Evolutionary conservation across 2,888 invertebrate species (phyloP).

Genomic region (Tetropium fuscum): DNA sequence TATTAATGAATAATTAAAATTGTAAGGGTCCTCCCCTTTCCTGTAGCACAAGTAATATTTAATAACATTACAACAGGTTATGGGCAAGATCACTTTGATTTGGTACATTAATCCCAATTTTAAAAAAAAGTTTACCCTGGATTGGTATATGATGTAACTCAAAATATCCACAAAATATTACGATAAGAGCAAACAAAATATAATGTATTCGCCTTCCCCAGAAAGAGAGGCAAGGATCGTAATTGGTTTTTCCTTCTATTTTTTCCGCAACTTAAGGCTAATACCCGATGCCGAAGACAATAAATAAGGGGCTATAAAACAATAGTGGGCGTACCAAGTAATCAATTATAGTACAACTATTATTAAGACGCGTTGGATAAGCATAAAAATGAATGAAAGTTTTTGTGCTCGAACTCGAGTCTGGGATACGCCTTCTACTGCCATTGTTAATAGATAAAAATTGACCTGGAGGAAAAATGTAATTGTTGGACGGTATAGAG

Average conservation of each 20-base stretch:
- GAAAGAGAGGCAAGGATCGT: not conserved
- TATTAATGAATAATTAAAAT: no score
- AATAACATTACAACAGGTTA: no score
- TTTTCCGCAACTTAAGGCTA: slow-evolving; percentile 4
- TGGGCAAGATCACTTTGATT: no score
- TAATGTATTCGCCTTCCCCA: no score
- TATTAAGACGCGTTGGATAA: slow-evolving; percentile 54
- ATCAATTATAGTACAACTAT: slow-evolving; percentile 65
- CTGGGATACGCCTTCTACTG: slow-evolving; percentile 3
- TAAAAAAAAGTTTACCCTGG: no score
- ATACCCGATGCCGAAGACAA: slow-evolving; percentile 57
- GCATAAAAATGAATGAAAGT: slow-evolving; percentile 10
- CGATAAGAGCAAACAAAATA: no score
- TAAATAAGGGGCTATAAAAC: slow-evolving; percentile 65
- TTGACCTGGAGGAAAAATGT: slow-evolving; percentile 2
- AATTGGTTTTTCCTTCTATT: slow-evolving; percentile 2
- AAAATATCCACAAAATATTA: no score
- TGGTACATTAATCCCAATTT: no score
- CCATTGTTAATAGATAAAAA: slow-evolving; percentile 12
- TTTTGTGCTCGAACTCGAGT: not conserved
- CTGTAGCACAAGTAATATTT: no score
- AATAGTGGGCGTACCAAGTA: slow-evolving; percentile 64
- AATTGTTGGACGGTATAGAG: slow-evolving; percentile 4
- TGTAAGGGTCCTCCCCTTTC: no score
- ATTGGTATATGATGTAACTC: no score